A percentile compares a stretch with the other conserved stretches of the same genome.
Conservation (phyloP, 1,140 invertebrate genomes). For the Cyclina sinensis region DNA sequence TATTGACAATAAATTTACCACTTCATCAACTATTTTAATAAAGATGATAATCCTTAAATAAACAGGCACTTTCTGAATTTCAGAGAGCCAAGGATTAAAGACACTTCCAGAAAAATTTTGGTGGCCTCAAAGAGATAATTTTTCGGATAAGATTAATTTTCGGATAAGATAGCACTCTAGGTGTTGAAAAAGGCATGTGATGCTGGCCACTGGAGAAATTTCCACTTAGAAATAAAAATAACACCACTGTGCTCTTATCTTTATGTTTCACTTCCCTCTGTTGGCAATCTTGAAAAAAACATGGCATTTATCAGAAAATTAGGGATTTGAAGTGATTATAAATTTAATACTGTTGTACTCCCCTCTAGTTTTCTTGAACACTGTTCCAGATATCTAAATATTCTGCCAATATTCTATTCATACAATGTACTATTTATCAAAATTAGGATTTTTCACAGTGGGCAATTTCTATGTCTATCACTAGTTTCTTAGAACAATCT, state of each 20-base stretch:
- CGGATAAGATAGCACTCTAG: neutral
- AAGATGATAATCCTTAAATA: neutral
- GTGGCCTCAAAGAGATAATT: neutral
- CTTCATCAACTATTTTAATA: conserved; percentile 1
- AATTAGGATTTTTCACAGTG: neutral
- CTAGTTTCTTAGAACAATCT: no score
- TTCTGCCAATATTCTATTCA: no score
- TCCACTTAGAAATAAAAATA: conserved; percentile 3
- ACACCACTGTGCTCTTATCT: neutral
- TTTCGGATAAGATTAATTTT: neutral
- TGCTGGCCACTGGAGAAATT: neutral
- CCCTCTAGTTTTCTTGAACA: no score
- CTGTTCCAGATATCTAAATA: no score
- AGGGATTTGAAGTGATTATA: neutral
- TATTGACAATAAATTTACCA: neutral
- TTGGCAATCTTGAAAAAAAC: neutral
- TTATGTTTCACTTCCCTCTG: neutral
- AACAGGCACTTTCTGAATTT: neutral
- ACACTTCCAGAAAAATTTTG: neutral
- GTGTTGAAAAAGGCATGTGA: neutral
- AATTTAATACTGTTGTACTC: neutral
- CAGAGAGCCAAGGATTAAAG: neutral
- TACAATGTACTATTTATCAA: neutral
- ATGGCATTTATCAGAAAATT: neutral
- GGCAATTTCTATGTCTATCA: neutral